Evolutionary conservation across 2,113 vertebrate genomes (phyloP).

Genomic region (Loxodonta africana): DNA sequence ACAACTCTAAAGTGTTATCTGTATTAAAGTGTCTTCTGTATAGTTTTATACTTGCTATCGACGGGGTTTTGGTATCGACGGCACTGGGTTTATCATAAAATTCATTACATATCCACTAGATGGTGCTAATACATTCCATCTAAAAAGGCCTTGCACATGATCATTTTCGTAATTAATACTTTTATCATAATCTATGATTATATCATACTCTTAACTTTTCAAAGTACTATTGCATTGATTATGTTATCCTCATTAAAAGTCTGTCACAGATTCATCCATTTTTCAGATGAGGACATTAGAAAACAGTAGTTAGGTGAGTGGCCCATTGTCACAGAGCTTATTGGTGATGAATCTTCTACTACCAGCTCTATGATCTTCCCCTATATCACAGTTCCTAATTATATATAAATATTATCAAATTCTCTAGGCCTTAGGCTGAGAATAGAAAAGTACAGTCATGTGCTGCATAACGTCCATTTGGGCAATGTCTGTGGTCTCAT

Average conservation of each 20-base stretch:
- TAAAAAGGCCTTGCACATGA: conserved; percentile 21
- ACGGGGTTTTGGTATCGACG: too few relatives aligned
- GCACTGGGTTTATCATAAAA: not conserved
- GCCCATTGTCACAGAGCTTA: not conserved
- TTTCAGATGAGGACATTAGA: conserved; percentile 42
- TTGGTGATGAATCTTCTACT: conserved; percentile 26
- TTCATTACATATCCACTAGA: conserved; percentile 83
- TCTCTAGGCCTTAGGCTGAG: not conserved
- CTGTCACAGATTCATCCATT: not conserved
- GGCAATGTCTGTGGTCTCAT: too few relatives aligned
- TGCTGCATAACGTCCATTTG: too few relatives aligned
- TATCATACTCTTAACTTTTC: conserved; percentile 41
- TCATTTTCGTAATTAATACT: conserved; percentile 56
- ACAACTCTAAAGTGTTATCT: conserved; percentile 19
- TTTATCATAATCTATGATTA: conserved; percentile 29
- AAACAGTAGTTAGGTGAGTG: not conserved
- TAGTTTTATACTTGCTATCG: conserved; percentile 34
- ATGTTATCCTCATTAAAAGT: conserved; percentile 19
- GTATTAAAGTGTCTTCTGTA: conserved; percentile 17
- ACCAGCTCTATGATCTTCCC: conserved; percentile 30
- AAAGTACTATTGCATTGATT: conserved; percentile 44
- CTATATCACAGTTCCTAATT: not conserved
- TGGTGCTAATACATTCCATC: conserved; percentile 80
- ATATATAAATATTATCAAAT: conserved; percentile 39
- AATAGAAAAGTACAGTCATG: not conserved